These are phyloP conservation scores for Leptopilina syphax DNA, from an alignment of 2,888 invertebrate species.

Conservation along the genomic window DNA sequence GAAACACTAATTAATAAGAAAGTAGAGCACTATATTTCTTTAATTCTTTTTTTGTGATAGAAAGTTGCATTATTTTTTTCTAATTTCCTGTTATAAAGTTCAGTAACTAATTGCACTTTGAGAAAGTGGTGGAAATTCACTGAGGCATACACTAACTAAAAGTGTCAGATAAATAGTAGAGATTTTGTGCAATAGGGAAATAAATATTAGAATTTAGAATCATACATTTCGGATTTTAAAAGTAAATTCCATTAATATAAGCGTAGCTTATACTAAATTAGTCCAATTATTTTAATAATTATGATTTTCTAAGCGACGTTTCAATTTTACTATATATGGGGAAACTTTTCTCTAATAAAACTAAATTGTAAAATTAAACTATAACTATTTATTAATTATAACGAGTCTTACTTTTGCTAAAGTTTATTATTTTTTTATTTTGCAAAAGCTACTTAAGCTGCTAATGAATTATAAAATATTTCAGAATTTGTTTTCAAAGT, in stretches of 20 bases:
- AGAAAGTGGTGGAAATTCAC: conserved; percentile 24
- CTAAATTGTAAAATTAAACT: no score
- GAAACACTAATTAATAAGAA: no score
- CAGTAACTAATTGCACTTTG: background rate
- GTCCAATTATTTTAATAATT: background rate
- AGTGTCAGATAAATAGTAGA: conserved; percentile 13
- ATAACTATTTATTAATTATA: no score
- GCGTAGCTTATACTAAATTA: background rate
- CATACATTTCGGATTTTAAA: conserved; percentile 6
- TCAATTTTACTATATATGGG: background rate
- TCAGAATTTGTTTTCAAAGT: no score
- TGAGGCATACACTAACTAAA: conserved; percentile 21
- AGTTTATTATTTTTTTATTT: no score
- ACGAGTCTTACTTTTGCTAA: no score
- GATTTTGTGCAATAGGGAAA: conserved; percentile 9
- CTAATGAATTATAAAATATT: no score
- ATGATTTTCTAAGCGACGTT: background rate
- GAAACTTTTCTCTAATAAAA: no score
- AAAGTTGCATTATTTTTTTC: background rate
- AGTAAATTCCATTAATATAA: background rate
- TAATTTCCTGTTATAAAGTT: background rate
- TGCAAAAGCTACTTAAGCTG: no score
- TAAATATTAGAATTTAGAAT: background rate
- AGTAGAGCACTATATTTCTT: no score
- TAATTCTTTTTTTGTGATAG: background rate